A percentile compares a stretch with the other conserved stretches of the same genome.
phyloP scores from a whole-genome alignment of 2,797 vertebrate species.

The Phyllotis vaccarum region DNA sequence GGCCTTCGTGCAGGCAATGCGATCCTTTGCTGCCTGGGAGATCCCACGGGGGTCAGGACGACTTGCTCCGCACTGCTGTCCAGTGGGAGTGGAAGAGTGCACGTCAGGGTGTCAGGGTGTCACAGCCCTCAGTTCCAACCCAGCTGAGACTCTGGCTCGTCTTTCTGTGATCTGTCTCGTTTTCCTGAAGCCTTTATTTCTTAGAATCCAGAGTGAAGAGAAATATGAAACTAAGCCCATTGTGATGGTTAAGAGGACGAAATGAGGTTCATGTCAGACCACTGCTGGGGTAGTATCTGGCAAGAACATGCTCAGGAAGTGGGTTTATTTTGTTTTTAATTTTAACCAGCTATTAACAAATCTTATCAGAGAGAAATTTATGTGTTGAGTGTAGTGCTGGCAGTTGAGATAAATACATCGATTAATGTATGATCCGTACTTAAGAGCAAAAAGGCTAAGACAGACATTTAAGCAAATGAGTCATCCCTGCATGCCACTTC shows the following conservation, averaged over 20 bases:
- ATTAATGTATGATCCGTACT: not conserved
- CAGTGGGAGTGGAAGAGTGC: accelerated
- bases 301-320: not conserved
- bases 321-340: not conserved
- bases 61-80: not conserved
- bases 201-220: not conserved
- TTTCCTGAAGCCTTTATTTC: not conserved
- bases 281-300: not conserved
- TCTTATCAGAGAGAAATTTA: not conserved
- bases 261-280: not conserved
- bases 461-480: not conserved
- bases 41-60: not conserved
- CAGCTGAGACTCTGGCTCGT: not conserved
- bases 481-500: not conserved
- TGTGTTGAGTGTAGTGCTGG: not conserved
- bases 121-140: not conserved
- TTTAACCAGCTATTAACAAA: conserved; percentile 7
- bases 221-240: not conserved
- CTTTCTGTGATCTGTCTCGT: not conserved
- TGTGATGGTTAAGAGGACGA: not conserved
- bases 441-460: not conserved
- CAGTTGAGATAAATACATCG: not conserved
- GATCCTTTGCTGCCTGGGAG: not conserved
- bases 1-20: not conserved
- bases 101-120: not conserved